phyloP scores from a whole-genome alignment of 1,140 invertebrate species.

The Sesamia nonagrioides region DNA sequence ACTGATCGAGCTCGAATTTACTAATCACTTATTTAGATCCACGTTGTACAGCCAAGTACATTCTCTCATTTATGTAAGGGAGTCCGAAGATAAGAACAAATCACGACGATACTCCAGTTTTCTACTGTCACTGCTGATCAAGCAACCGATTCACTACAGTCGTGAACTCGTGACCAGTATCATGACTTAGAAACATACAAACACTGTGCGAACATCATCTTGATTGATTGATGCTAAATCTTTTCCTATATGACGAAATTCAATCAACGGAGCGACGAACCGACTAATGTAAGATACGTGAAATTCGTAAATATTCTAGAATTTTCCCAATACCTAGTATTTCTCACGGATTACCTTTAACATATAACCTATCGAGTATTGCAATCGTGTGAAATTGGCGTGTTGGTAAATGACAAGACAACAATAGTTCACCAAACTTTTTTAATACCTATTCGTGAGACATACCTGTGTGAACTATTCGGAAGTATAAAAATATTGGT shows the following conservation, averaged over 20 bases:
- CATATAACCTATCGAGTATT: constrained; percentile 6
- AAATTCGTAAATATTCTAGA: constrained; percentile 17
- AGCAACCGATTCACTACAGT: constrained; percentile 1
- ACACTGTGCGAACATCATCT: background rate
- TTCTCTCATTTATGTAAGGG: background rate
- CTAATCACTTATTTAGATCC: background rate
- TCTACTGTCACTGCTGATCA: constrained; percentile 9
- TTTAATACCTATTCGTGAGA: constrained; percentile 38
- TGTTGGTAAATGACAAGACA: constrained; percentile 19
- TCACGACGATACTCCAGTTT: background rate
- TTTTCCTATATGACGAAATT: constrained; percentile 22
- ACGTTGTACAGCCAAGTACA: background rate
- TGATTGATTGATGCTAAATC: constrained; percentile 25
- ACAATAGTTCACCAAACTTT: constrained; percentile 27
- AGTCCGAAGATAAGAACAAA: background rate
- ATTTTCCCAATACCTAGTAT: constrained; percentile 26
- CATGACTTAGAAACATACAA: background rate
- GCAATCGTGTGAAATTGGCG: constrained; percentile 23
- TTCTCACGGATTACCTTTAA: constrained; percentile 28
- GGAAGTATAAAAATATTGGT: background rate
- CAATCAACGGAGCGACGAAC: background rate
- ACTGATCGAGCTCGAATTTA: background rate
- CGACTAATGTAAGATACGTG: constrained; percentile 3
- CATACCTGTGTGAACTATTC: constrained; percentile 7
- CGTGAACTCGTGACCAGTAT: constrained; percentile 33